Base-by-base conservation (phyloP, 2,113 vertebrate genomes). In the Vanacampus margaritifer region DNA sequence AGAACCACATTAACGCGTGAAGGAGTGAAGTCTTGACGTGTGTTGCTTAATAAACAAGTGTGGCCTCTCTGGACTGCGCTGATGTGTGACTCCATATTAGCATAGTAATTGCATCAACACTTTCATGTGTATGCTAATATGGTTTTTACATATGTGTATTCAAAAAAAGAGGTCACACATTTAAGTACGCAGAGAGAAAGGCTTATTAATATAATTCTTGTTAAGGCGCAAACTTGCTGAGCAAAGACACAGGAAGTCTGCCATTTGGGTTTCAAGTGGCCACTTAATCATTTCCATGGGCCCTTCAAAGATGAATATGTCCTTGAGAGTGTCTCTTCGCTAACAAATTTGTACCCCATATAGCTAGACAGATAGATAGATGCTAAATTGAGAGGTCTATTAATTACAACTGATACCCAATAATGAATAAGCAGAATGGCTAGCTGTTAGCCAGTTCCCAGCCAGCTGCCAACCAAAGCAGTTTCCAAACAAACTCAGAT, bases 71-170 rank as follows among this genome's bases (percentile, higher is more conserved):
- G 57, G 57, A 59, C 28, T 11, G 21, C 14, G 58, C 21, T 7
- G 58, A n/a, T 41, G 10, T 23, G 36, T 36, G 36, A 59, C 32
- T 37, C 19, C 2, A 13, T 39, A 41, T 61, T 41, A 24, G 35
- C 59, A 61, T 61, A 39, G 36, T 61, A 17, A 61, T 41, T 23
- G 59, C 59, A 23, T 41, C 36, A 16, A 39, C 36, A 23, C 59
- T 61, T 41, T 39, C 19, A 59, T 59, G 57, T 59, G 36, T 59
- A 59, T 59, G 57, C 57, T 59, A 59, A 59, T 59, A 19, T 59
- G 17, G 21, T 32, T 32, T 32, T 32, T 32, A 32, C 28, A 32
- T 32, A 32, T 32, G 28, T 32, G 28, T 32, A 4, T 32, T 32
- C 2, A 32, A 32, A 19, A 8, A 60, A 11, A 59, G 8, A 36